Base-by-base conservation (phyloP, 2,888 invertebrate species). In the Noctua janthe region DNA sequence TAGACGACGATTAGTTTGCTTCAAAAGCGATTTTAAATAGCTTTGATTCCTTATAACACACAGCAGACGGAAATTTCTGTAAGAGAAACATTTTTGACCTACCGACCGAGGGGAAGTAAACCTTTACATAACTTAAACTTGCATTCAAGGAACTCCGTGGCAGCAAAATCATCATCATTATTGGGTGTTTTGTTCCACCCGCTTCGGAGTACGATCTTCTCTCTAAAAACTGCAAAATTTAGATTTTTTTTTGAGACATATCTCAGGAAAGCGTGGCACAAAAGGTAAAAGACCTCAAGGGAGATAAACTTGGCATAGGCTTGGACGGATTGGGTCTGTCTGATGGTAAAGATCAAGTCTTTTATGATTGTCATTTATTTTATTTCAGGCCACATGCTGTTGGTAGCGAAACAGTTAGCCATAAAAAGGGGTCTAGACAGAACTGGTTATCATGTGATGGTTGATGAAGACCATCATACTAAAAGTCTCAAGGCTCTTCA, bases 361-460 rank as follows among this genome's bases (percentile, higher is more conserved):
- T 66, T 66, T 20, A 66, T 20, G 0, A n/a, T 69, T 69, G 17
- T 29, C 47, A 69, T 71, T 71, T 80, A 62, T 39, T 69, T 84
- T 74, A 54, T 94, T 94, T 20, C 93, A 96, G 98, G 99, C 0
- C 99, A 99, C 93, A 95, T 99, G 83, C 96, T 99, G 95, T 89
- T 98, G 62, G 98, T 98, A 35, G 99, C 99, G 0, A 98, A 97
- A 81, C 98, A 98, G 91, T 97, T 99, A 69, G 99, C 99, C 0
- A 97, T 97, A 76, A 96, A 98, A 82, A 97, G 98, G 89, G 98
- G 98, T 7, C 95, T 99, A 51, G 95, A 88, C 15, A 83, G 81
- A 51, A 88, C 88, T 4, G 94, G 94, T 3, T 96, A 95, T 76
- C 95, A 96, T 76, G 92, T 96, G 0, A 92, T 93, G 80, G 91